Evolutionary conservation across 2,888 invertebrate genomes (phyloP), one percentile per base, ranked within the genome.

Genomic region (Hydraecia micacea): DNA sequence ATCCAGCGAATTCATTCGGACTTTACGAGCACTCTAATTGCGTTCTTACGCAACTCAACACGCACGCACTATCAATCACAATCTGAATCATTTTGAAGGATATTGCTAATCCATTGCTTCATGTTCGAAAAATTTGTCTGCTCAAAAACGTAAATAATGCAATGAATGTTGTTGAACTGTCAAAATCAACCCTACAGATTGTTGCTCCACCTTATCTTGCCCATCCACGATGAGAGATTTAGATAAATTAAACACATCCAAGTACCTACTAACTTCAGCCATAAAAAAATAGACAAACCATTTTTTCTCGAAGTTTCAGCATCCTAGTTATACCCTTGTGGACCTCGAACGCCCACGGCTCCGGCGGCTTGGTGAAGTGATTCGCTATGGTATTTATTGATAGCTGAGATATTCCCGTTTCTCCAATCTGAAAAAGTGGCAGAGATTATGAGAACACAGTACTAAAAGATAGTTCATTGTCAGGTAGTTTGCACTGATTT

Each of bases 321-420:
- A 96, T 94, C 76, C 90, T 94, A 55, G 79, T 78, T n/a, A 97
- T 86, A 28, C 96, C 96, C 83, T 95, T 95, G 86, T 97, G 96
- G 5, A 95, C 60, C 73, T 96, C 96, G 83, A 96, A 97, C 2
- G 96, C 96, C 95, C 95, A 96, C 4, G 87, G 87, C 79, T 96
- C 96, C 1, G 96, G 96, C 3, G 95, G 90, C 32, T 91, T 94
- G 86, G 92, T 91, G 87, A 95, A 96, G 84, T 96, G 96, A 4
- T 92, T 89, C 0, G 95, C 84, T 73, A 97, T 96, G 0, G 94
- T 94, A 65, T 91, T 85, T 25, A 97, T 88, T 8, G 95, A 89
- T 9, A 81, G 21, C 63, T 95, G 90, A 46, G 88, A 81, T 73
- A 97, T 93, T 5, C 96, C 96, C 0, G 96, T 97, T 0, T 94